These are phyloP conservation scores for Nematostella vectensis DNA, from an alignment of 92 coral and sea anemone species.

Conservation along the genomic window DNA sequence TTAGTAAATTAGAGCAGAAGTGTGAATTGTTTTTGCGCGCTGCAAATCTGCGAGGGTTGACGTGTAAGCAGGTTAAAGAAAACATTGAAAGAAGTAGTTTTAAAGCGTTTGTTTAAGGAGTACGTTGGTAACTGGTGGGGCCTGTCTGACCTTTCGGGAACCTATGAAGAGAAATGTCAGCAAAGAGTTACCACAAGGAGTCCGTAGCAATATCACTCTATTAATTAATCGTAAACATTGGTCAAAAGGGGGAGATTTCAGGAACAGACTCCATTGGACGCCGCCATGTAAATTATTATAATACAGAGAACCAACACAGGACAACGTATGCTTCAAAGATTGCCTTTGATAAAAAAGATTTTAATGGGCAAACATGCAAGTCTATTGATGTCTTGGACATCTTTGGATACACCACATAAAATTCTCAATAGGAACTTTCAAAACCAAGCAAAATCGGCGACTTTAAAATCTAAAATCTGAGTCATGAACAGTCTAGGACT, in stretches of 20 bases:
- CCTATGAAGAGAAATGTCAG: conserved; percentile 21
- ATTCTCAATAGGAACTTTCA: too few relatives aligned
- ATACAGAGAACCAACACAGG: background rate
- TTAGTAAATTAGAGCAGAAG: too few relatives aligned
- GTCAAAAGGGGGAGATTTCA: background rate
- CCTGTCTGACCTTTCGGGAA: conserved; percentile 15
- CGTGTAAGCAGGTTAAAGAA: too few relatives aligned
- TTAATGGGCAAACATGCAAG: conserved; percentile 1
- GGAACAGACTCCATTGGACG: background rate
- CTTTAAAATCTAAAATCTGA: conserved; percentile 24
- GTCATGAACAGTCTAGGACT: conserved; percentile 8
- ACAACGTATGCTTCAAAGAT: background rate
- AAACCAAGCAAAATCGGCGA: conserved; percentile 1
- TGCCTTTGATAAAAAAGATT: background rate
- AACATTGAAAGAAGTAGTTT: background rate
- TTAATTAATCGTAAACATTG: background rate
- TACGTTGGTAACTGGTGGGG: conserved; percentile 10
- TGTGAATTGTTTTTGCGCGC: too few relatives aligned
- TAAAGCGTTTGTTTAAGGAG: background rate
- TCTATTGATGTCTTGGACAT: conserved; percentile 3
- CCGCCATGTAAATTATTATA: background rate
- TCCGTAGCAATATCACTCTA: conserved; percentile 19
- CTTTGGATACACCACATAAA: too few relatives aligned
- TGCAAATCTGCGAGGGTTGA: too few relatives aligned
- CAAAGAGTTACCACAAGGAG: conserved; percentile 8